Evolutionary conservation across 2,888 invertebrate species (phyloP).

Genomic region (Yponomeuta cagnagella): DNA sequence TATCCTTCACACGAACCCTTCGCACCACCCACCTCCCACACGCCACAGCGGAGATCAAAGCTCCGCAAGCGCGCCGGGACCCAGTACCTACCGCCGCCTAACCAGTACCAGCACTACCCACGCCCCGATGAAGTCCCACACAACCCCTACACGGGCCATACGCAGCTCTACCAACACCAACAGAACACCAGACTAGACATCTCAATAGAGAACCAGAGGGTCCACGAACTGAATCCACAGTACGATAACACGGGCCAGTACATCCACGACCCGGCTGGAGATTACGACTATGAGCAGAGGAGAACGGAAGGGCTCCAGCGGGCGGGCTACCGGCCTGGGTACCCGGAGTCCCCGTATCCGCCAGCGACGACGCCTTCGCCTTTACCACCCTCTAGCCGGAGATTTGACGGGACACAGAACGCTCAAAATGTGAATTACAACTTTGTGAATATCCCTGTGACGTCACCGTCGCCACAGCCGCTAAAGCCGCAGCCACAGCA

Average conservation of each 20-base stretch:
- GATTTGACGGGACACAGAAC: slow-evolving; percentile 50
- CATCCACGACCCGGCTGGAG: slow-evolving; percentile 62
- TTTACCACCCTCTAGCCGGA: slow-evolving; percentile 53
- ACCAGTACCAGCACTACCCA: slow-evolving; percentile 61
- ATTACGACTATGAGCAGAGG: slow-evolving; percentile 66
- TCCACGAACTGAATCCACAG: slow-evolving; percentile 53
- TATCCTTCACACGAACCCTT: slow-evolving; percentile 49
- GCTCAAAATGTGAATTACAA: slow-evolving; percentile 52
- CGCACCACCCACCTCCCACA: slow-evolving; percentile 39
- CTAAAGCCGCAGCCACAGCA: slow-evolving; percentile 60
- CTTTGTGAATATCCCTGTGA: slow-evolving; percentile 41
- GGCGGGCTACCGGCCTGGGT: slow-evolving; percentile 53
- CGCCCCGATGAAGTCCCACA: slow-evolving; percentile 48
- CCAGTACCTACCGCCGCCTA: slow-evolving; percentile 61
- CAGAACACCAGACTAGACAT: slow-evolving; percentile 56
- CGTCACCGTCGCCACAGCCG: slow-evolving; percentile 45
- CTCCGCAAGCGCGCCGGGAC: slow-evolving; percentile 65
- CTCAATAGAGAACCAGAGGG: slow-evolving; percentile 57
- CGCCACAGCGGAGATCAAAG: slow-evolving; percentile 47
- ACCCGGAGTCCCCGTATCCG: slow-evolving; percentile 52
- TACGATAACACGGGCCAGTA: slow-evolving; percentile 64
- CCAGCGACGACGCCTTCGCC: slow-evolving; percentile 44
- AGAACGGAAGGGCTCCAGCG: slow-evolving; percentile 38
- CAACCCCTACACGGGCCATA: slow-evolving; percentile 55
- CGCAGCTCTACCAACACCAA: slow-evolving; percentile 50